A percentile compares a stretch with the other conserved stretches of the same genome.
phyloP scores from a whole-genome alignment of 2,113 vertebrate species.

The Callipepla squamata region DNA sequence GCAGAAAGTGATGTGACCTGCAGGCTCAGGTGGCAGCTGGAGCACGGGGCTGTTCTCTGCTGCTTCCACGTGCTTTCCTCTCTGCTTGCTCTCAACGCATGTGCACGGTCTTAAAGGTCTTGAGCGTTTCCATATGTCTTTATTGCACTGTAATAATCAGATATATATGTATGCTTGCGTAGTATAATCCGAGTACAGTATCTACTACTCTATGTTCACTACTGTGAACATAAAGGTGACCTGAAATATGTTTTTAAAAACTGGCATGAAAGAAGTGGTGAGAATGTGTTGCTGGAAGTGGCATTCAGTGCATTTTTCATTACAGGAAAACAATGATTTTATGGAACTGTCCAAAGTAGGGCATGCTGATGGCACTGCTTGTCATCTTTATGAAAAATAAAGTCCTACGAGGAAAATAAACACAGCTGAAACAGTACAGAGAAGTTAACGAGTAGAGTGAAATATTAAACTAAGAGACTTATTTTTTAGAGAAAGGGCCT shows the following conservation, averaged over 20 bases:
- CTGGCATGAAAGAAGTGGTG: neutral
- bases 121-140: neutral
- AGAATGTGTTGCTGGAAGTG: neutral
- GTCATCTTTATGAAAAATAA: neutral
- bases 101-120: neutral
- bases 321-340: neutral
- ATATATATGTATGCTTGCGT: rapidly evolving
- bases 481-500: neutral
- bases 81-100: neutral
- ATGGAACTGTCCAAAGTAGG: neutral
- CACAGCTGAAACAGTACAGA: neutral
- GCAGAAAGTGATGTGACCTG: neutral
- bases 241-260: neutral
- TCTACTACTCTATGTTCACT: neutral
- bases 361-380: neutral
- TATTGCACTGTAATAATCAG: neutral
- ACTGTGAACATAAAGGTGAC: neutral
- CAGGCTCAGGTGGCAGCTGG: neutral
- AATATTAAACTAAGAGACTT: neutral
- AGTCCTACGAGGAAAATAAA: neutral
- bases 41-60: neutral
- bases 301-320: neutral
- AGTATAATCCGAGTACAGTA: neutral
- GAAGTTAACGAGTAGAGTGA: neutral
- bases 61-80: neutral